phyloP scores from a whole-genome alignment of 2,113 vertebrate genomes.

The zebrafish (Danio rerio) region DNA sequence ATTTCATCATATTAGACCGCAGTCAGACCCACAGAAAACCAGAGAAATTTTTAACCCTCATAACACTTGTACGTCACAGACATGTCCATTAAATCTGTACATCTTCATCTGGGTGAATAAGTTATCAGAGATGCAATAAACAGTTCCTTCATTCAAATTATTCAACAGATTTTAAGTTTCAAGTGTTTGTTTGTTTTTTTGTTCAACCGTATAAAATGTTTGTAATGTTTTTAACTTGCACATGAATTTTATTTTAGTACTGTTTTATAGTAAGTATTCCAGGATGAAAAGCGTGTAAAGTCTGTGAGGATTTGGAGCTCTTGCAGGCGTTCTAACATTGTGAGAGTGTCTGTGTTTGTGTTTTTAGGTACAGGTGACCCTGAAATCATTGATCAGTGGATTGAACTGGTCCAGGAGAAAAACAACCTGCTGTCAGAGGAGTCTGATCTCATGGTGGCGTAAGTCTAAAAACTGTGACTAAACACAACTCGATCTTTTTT shows the following conservation, averaged over 20 bases:
- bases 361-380: conserved; percentile 53
- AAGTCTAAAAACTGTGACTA: conserved; percentile 63
- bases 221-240: no score
- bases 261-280: no score
- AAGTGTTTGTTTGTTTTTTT: no score
- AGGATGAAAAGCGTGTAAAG: no score
- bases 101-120: background rate
- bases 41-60: background rate
- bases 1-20: background rate
- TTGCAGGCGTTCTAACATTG: background rate
- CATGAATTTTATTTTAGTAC: no score
- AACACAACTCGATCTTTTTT: no score
- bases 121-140: background rate
- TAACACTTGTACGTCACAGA: background rate
- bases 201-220: no score
- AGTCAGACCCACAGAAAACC: background rate
- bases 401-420: conserved; percentile 88
- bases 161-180: no score
- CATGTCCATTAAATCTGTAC: background rate
- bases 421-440: conserved; percentile 88
- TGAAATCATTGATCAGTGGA: conserved; percentile 84
- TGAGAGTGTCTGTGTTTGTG: conserved; percentile 8
- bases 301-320: background rate
- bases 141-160: background rate
- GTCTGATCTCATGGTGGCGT: conserved; percentile 94